Conservation (phyloP, 2,797 vertebrate genomes). For the Hyperoplus lanceolatus region DNA sequence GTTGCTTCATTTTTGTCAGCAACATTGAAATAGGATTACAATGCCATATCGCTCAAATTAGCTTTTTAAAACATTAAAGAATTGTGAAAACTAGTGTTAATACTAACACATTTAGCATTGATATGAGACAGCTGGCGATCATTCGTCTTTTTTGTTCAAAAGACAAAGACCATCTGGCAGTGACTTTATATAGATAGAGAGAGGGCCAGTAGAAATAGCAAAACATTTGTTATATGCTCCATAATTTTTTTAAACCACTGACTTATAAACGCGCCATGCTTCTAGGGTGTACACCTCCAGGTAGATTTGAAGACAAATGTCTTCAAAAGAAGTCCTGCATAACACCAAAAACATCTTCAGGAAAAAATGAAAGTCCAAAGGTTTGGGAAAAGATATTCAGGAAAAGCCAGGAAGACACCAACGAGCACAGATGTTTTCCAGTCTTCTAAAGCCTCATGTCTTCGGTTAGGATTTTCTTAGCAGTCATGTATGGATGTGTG, state of each 20-base stretch:
- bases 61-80: conserved; percentile 3
- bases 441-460: conserved; percentile 22
- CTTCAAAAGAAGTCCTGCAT: conserved; percentile 6
- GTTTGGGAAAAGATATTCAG: neutral
- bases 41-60: neutral
- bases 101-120: neutral
- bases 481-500: conserved; percentile 21
- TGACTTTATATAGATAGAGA: conserved; percentile 10
- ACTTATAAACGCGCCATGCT: conserved; percentile 7
- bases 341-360: neutral
- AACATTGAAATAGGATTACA: neutral
- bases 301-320: neutral
- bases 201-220: neutral
- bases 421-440: conserved; percentile 1
- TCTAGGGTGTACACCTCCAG: neutral
- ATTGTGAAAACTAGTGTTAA: conserved; percentile 11
- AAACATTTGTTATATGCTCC: neutral
- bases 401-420: conserved; percentile 1
- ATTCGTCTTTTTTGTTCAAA: neutral
- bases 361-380: neutral
- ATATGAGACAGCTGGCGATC: conserved; percentile 16
- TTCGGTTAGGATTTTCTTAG: conserved; percentile 13
- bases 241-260: conserved; percentile 1
- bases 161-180: conserved; percentile 25
- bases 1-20: neutral